These are phyloP conservation scores for Telmatochromis sp. DNA, from an alignment of 2,113 vertebrate genomes.

Conservation along the genomic window DNA sequence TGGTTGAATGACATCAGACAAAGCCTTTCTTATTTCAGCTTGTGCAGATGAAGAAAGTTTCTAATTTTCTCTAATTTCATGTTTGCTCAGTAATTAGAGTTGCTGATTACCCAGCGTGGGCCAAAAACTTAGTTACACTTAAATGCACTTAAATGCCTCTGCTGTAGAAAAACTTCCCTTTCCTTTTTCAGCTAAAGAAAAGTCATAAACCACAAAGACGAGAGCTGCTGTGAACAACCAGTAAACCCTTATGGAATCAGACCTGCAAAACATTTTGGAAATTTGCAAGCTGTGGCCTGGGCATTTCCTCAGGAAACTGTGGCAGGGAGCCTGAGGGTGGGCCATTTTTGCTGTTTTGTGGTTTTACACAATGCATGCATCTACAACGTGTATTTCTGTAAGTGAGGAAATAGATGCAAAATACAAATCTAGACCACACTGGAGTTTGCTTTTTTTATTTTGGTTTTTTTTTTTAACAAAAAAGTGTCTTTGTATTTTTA, in stretches of 20 bases:
- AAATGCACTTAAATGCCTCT: not conserved
- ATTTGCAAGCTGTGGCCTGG: not conserved
- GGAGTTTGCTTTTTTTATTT: not conserved
- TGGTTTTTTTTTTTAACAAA: not conserved
- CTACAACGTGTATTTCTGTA: not conserved
- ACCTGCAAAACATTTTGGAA: not conserved
- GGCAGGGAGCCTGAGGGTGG: not conserved
- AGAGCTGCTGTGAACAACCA: not conserved
- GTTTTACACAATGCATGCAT: not conserved
- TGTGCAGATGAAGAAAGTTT: not conserved
- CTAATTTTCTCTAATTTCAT: not conserved
- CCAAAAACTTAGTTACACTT: not conserved
- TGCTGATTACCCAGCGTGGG: not conserved
- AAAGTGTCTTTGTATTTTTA: not conserved
- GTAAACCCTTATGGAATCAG: not conserved
- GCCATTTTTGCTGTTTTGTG: not conserved
- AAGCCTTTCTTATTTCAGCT: not conserved
- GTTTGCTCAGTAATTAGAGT: not conserved
- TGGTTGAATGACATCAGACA: not conserved
- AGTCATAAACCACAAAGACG: not conserved
- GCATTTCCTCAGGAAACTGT: slow-evolving; percentile 46
- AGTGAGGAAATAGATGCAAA: not conserved
- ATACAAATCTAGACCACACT: not conserved
- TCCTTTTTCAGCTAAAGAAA: not conserved
- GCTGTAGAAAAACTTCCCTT: not conserved